These are phyloP conservation scores for Tinea semifulvella DNA, from an alignment of 2,888 invertebrate genomes.

Conservation along the genomic window DNA sequence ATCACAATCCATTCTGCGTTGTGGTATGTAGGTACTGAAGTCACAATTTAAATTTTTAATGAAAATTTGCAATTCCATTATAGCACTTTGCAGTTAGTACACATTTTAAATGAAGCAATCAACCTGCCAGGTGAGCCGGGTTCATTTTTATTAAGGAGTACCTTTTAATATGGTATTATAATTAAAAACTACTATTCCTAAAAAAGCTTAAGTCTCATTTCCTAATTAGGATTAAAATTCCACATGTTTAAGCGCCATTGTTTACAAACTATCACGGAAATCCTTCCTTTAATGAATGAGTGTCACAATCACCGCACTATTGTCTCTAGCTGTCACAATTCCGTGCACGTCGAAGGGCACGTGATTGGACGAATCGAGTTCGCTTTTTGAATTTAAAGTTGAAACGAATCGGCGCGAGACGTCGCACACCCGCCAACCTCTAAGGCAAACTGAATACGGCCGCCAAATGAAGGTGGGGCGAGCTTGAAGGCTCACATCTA, in stretches of 20 bases:
- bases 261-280: background rate
- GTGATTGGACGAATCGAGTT: conserved; percentile 8
- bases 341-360: conserved; percentile 2
- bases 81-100: too few species aligned
- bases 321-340: conserved; percentile 1
- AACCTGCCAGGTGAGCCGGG: too few species aligned
- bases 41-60: too few species aligned
- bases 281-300: background rate
- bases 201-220: too few species aligned
- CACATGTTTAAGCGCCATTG: background rate
- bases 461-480: background rate
- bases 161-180: too few species aligned
- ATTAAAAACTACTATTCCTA: too few species aligned
- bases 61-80: too few species aligned
- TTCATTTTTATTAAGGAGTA: too few species aligned
- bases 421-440: background rate
- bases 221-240: too few species aligned
- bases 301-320: conserved; percentile 1
- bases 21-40: too few species aligned
- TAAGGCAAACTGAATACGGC: background rate
- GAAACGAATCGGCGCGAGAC: background rate
- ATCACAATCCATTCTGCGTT: too few species aligned
- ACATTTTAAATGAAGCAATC: too few species aligned
- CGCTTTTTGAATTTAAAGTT: conserved; percentile 9
- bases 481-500: background rate